These are phyloP conservation scores for Heliconius ethilla DNA, from an alignment of 2,888 invertebrate genomes.

Conservation along the genomic window DNA sequence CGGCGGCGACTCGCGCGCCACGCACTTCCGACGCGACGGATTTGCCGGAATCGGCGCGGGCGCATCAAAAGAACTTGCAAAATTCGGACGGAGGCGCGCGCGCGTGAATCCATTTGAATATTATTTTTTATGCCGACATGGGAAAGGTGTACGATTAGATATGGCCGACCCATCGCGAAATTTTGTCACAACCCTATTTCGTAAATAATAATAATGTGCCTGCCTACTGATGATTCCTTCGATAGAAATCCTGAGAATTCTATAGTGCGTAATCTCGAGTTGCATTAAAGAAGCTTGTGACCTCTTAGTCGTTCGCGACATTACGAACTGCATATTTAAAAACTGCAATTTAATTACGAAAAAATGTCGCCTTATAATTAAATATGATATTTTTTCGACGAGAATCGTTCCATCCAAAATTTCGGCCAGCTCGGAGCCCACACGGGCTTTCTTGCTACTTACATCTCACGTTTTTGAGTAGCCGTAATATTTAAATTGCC, in stretches of 20 bases:
- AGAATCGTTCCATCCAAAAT: slow-evolving; percentile 71
- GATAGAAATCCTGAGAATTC: slow-evolving; percentile 54
- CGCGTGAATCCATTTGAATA: slow-evolving; percentile 82
- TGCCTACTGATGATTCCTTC: slow-evolving; percentile 29
- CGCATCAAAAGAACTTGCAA: slow-evolving; percentile 79
- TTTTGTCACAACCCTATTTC: slow-evolving; percentile 51
- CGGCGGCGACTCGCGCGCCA: slow-evolving; percentile 65
- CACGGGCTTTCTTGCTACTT: slow-evolving; percentile 76
- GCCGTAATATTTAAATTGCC: slow-evolving; percentile 81
- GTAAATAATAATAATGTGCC: slow-evolving; percentile 33
- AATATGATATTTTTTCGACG: slow-evolving; percentile 61
- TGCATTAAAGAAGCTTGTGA: slow-evolving; percentile 55
- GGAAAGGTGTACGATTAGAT: slow-evolving; percentile 64
- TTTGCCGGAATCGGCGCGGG: slow-evolving; percentile 82
- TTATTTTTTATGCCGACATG: slow-evolving; percentile 76
- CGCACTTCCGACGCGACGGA: slow-evolving; percentile 82
- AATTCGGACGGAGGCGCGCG: slow-evolving; percentile 78
- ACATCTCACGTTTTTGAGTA: slow-evolving; percentile 81
- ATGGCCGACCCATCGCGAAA: slow-evolving; percentile 45
- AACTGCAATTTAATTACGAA: slow-evolving; percentile 77
- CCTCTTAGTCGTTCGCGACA: slow-evolving; percentile 54
- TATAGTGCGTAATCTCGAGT: slow-evolving; percentile 72
- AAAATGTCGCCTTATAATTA: slow-evolving; percentile 72
- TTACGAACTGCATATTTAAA: slow-evolving; percentile 67
- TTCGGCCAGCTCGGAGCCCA: slow-evolving; percentile 70